These are phyloP conservation scores for Xestia c-nigrum DNA, from an alignment of 2,888 invertebrate species.

Conservation along the genomic window DNA sequence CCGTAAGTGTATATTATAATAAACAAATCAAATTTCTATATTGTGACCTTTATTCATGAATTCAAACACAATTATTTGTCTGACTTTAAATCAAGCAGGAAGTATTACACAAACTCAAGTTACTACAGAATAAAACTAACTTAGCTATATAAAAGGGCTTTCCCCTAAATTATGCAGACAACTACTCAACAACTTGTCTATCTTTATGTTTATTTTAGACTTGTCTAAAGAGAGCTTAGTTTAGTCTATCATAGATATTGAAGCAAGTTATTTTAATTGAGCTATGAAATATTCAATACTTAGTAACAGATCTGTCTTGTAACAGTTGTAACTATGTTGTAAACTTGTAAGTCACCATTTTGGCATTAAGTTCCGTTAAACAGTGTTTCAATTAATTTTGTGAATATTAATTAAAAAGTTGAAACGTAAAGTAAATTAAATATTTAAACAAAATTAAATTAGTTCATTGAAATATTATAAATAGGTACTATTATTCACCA, in stretches of 20 bases:
- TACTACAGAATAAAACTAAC: conserved; percentile 2
- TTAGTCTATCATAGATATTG: conserved; percentile 51
- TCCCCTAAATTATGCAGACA: conserved; percentile 42
- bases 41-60: too few species aligned
- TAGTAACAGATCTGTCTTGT: conserved; percentile 6
- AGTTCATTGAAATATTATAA: background rate
- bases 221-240: conserved; percentile 30
- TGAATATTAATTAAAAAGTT: background rate
- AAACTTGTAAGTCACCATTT: background rate
- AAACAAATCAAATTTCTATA: too few species aligned
- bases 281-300: conserved; percentile 23
- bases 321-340: background rate
- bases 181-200: conserved; percentile 36
- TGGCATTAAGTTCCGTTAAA: background rate
- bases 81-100: background rate
- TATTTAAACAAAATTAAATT: background rate
- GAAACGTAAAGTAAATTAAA: background rate
- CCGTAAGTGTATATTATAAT: too few species aligned
- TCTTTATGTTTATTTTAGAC: conserved; percentile 40
- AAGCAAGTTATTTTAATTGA: conserved; percentile 33
- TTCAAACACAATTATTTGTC: background rate
- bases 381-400: conserved; percentile 18
- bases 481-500: background rate
- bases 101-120: background rate
- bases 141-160: conserved; percentile 29